Percentiles rank a stretch among this genome's conserved stretches.
Evolutionary conservation across 2,113 vertebrate genomes (phyloP).

Genomic region (Copsychus sechellarum): DNA sequence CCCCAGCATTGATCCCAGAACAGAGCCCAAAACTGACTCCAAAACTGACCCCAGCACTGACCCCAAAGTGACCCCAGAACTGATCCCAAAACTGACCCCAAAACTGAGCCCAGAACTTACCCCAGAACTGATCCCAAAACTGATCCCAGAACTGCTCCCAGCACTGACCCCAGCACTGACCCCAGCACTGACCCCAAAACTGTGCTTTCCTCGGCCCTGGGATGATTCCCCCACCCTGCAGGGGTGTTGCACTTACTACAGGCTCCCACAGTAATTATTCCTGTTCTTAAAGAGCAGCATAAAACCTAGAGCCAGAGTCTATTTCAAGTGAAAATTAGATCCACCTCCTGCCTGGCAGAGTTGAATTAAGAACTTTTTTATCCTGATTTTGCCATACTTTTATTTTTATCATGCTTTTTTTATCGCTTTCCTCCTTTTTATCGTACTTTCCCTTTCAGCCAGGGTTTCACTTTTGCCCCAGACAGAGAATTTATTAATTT

Average conservation of each 20-base stretch:
- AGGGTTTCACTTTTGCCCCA: not conserved
- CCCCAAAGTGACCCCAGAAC: too few relatives aligned
- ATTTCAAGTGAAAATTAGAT: constrained; percentile 65
- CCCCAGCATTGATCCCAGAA: too few relatives aligned
- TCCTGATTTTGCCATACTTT: not conserved
- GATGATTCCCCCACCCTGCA: not conserved
- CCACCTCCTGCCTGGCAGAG: constrained; percentile 32
- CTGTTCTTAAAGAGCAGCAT: constrained; percentile 61
- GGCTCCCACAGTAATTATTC: constrained; percentile 53
- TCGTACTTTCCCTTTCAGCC: not conserved
- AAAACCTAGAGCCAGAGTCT: constrained; percentile 53
- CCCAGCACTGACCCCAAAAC: not conserved
- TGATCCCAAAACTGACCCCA: too few relatives aligned
- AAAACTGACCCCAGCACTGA: too few relatives aligned
- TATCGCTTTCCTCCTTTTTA: not conserved
- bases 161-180: too few relatives aligned
- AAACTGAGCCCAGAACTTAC: too few relatives aligned
- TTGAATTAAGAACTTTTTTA: constrained; percentile 56
- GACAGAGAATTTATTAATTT: not conserved
- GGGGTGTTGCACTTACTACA: not conserved
- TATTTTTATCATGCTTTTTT: not conserved
- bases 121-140: too few relatives aligned
- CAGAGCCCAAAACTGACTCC: too few relatives aligned
- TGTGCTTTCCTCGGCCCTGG: fast-evolving
- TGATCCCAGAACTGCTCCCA: too few relatives aligned